These are phyloP conservation scores for Cantharis flavilabris DNA, from an alignment of 2,888 invertebrate species.

Conservation along the genomic window DNA sequence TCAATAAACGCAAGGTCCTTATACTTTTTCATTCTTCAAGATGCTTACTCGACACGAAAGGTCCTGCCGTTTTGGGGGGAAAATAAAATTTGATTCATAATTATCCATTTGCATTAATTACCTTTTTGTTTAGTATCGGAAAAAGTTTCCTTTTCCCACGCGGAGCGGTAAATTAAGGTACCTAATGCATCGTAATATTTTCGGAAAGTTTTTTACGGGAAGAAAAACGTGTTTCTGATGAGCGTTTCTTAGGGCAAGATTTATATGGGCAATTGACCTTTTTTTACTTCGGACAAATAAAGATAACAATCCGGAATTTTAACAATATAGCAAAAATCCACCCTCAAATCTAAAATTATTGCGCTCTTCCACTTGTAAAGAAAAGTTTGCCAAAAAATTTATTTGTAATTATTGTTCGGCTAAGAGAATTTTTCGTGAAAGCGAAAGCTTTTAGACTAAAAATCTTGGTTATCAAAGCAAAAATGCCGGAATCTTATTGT, in stretches of 20 bases:
- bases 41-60: background rate
- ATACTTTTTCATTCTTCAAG: background rate
- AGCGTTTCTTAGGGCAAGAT: slow-evolving; percentile 15
- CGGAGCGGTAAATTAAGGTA: background rate
- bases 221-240: slow-evolving; percentile 9
- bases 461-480: slow-evolving; percentile 1
- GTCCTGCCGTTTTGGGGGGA: background rate
- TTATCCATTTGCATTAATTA: slow-evolving; percentile 20
- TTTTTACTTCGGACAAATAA: slow-evolving; percentile 18
- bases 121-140: slow-evolving; percentile 5
- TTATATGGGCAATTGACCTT: slow-evolving; percentile 23
- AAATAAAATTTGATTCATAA: background rate
- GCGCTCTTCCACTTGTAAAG: background rate
- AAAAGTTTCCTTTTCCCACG: background rate
- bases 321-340: slow-evolving; percentile 10
- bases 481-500: slow-evolving; percentile 2
- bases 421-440: background rate
- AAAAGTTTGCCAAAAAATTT: background rate
- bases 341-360: slow-evolving; percentile 5
- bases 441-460: background rate
- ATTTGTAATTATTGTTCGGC: background rate
- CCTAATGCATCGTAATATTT: slow-evolving; percentile 3
- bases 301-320: slow-evolving; percentile 22
- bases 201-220: background rate
- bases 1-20: background rate